These are phyloP conservation scores for Leistus spinibarbis DNA, from an alignment of 2,888 invertebrate species.

Conservation along the genomic window DNA sequence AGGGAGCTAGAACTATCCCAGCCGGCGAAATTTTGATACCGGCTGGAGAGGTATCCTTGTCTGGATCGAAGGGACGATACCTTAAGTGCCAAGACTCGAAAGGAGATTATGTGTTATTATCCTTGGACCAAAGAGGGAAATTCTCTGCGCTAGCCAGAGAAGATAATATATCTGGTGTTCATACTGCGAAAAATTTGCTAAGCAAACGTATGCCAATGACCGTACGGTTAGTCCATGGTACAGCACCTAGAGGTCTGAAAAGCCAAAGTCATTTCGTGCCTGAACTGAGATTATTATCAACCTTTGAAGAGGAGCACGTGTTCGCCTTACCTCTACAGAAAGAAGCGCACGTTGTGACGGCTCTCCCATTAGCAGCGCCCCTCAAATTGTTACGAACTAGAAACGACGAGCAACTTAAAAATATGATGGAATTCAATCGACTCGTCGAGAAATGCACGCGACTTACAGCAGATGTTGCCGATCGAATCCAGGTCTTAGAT, in stretches of 20 bases:
- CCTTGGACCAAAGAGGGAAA: constrained; percentile 86
- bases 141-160: constrained; percentile 92
- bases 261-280: constrained; percentile 83
- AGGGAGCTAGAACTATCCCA: constrained; percentile 75
- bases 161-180: constrained; percentile 93
- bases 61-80: constrained; percentile 76
- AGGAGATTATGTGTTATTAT: constrained; percentile 82
- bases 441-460: constrained; percentile 79
- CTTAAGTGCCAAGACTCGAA: constrained; percentile 85
- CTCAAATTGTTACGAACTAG: constrained; percentile 82
- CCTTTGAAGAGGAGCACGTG: constrained; percentile 85
- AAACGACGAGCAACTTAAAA: constrained; percentile 80
- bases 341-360: constrained; percentile 77
- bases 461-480: constrained; percentile 76
- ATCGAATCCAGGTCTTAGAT: constrained; percentile 80
- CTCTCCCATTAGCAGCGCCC: constrained; percentile 84
- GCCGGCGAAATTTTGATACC: constrained; percentile 85
- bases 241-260: constrained; percentile 82
- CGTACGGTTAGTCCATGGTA: constrained; percentile 89
- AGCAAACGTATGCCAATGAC: constrained; percentile 91
- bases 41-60: constrained; percentile 71
- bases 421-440: constrained; percentile 74
- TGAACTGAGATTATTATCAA: constrained; percentile 80
- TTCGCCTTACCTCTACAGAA: constrained; percentile 84
- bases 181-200: constrained; percentile 85